These are phyloP conservation scores for Epizoanthus ramosus DNA, from an alignment of 92 coral and sea anemone species.

Conservation along the genomic window DNA sequence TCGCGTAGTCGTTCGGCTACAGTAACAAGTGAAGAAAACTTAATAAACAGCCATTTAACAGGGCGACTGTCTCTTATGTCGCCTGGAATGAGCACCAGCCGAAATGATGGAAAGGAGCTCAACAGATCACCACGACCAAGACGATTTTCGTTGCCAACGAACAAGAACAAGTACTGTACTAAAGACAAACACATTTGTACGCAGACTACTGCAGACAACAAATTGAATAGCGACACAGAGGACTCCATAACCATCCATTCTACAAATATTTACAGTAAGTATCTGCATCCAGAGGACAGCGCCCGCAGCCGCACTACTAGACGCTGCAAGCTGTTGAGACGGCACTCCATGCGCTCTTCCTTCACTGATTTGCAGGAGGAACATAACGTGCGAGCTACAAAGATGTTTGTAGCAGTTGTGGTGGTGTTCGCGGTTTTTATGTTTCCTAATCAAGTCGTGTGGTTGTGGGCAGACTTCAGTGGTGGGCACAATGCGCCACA, in stretches of 20 bases:
- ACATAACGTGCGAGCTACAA: conserved; percentile 74
- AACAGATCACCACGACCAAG: background rate
- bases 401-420: conserved; percentile 74
- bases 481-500: conserved; percentile 41
- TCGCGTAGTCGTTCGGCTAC: conserved; percentile 19
- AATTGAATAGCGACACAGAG: background rate
- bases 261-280: background rate
- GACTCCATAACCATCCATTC: background rate
- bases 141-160: conserved; percentile 27
- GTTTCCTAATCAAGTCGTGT: conserved; percentile 82
- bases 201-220: background rate
- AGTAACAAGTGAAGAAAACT: background rate
- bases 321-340: background rate
- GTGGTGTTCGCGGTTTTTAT: conserved; percentile 76
- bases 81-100: background rate
- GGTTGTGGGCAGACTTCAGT: conserved; percentile 91
- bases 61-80: conserved; percentile 25
- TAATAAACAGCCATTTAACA: too few relatives aligned
- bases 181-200: background rate
- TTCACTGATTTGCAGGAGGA: conserved; percentile 21
- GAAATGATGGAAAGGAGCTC: background rate
- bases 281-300: conserved; percentile 18
- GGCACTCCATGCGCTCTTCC: background rate
- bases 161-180: conserved; percentile 14
- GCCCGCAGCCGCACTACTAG: background rate